Base-by-base conservation (phyloP, 2,888 invertebrate genomes). In the Lutraria lutraria region DNA sequence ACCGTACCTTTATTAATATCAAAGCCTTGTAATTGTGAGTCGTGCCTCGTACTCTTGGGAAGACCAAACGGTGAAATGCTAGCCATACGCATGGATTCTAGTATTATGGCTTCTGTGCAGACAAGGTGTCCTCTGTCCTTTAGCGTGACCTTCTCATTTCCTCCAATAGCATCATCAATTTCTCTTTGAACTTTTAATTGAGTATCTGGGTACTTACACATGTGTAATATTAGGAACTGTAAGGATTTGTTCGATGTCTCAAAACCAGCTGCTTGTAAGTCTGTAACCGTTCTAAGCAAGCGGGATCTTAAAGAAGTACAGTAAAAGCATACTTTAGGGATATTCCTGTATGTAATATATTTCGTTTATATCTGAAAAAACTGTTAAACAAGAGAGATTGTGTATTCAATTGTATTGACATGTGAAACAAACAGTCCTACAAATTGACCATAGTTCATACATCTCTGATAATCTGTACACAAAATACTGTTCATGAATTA, bases 151-250 rank as follows among this genome's bases (percentile, higher is more conserved):
- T 21, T 53, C 13, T 92, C 86, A 15, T 68, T 88, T 15, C 63
- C 29, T 12, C 94, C 94, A 0, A 94, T 81, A 1, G 91, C 89
- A 1, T 87, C 52, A 54, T 93, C 93, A 19, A 96, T 87, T 88
- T 95, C 95, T 34, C 68, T 68, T 34, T 93, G 93, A 10, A 95
- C 90, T n/a, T 85, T 84, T 53, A 85, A 52, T 80, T 93, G 95
- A 52, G 92, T 87, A 3, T 93, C 90, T 0, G 93, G 93, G 81
- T 91, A 88, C 3, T 88, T 88, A 16, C 89, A 89, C 91, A 94
- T 88, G 82, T 91, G 93, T 4, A 94, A 89, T 19, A 94, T 80
- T 0, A 86, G 43, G 94, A 94, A 95, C 16, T 86, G 53, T 13
- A 94, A n/a, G 8, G 93, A 86, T 8, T 88, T 91, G 34, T 90